A percentile compares a stretch with the other conserved stretches of the same genome.
These are phyloP conservation scores for Brachyistius frenatus DNA, from an alignment of 2,113 vertebrate species.

Conservation along the genomic window DNA sequence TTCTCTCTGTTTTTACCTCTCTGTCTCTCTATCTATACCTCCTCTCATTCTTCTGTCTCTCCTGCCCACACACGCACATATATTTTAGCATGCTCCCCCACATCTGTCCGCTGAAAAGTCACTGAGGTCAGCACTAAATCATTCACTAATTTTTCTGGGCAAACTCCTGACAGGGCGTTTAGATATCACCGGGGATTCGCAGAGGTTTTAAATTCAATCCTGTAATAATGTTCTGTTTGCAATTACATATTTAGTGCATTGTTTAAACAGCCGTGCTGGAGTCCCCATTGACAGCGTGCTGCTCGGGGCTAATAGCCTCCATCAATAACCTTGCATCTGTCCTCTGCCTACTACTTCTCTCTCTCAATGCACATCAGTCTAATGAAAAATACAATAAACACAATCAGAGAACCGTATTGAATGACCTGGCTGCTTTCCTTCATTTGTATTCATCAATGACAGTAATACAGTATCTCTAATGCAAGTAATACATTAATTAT, in stretches of 20 bases:
- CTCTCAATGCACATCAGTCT: constrained; percentile 76
- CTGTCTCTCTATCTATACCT: not conserved
- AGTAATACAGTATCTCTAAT: constrained; percentile 75
- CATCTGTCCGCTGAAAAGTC: constrained; percentile 53
- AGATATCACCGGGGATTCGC: constrained; percentile 62
- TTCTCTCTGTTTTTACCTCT: constrained; percentile 20
- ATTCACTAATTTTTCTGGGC: constrained; percentile 63
- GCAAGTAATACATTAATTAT: constrained; percentile 68
- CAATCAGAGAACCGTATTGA: constrained; percentile 76
- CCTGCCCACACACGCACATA: constrained; percentile 29
- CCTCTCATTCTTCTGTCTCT: constrained; percentile 12
- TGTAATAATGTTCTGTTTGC: constrained; percentile 64
- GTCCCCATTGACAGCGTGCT: constrained; percentile 77
- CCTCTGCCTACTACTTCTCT: constrained; percentile 71
- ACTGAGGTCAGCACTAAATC: constrained; percentile 63
- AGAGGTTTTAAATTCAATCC: constrained; percentile 65
- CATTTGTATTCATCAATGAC: constrained; percentile 80
- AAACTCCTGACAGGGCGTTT: constrained; percentile 61
- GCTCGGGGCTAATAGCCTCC: constrained; percentile 78
- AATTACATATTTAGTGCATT: constrained; percentile 80
- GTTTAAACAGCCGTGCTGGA: constrained; percentile 71
- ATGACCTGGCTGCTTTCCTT: constrained; percentile 61
- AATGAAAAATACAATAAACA: constrained; percentile 84
- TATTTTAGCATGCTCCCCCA: constrained; percentile 37
- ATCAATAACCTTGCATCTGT: constrained; percentile 84